Evolutionary conservation across 1,140 invertebrate genomes (phyloP), one percentile per base, ranked within the genome.

Genomic region (Hesperophylax magnus): DNA sequence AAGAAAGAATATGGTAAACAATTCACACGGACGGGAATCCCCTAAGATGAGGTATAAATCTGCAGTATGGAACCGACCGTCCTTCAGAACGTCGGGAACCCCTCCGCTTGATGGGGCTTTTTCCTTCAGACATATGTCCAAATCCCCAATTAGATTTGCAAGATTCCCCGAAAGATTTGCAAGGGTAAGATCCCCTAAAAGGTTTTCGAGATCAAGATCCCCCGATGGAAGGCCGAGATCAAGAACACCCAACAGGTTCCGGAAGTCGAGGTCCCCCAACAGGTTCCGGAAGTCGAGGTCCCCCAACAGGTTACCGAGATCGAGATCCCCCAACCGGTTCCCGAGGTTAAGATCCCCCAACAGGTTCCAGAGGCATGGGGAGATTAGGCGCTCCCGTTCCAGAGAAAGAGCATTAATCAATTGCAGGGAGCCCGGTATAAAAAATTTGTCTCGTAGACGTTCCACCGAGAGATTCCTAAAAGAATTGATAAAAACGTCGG

Each of bases 401-500:
- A 54, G 69, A 72, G 39, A 72, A n/a, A 65, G 61, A 65, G 61
- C 4, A 65, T 17, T 8, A 11, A 60, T 8, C 3, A 53, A 53
- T 24, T 39, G 67, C 18, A 71, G 22, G 3, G 9, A 2, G 7
- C 34, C 34, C 34, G 3, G 9, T 39, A 6, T 39, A 39, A 8
- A 39, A 39, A 9, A 27, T 27, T 2, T 53, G 20, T 72, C 69
- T 5, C 69, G 69, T 24, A 22, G 27, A 24, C 69, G 69, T 52
- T 72, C 69, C 18, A 52, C 39, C 0, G 69, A 72, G 22, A 53
- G 69, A 24, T 72, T 72, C 6, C 3, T 72, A 9, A 2, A 53
- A 24, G 69, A 72, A 72, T 72, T 72, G 20, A 54, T 72, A 9
- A 72, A 72, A 52, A 72, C 52, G 15, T 72, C 69, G n/a, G 69